Conservation (phyloP, 2,113 vertebrate genomes). For the Proteles cristata region DNA sequence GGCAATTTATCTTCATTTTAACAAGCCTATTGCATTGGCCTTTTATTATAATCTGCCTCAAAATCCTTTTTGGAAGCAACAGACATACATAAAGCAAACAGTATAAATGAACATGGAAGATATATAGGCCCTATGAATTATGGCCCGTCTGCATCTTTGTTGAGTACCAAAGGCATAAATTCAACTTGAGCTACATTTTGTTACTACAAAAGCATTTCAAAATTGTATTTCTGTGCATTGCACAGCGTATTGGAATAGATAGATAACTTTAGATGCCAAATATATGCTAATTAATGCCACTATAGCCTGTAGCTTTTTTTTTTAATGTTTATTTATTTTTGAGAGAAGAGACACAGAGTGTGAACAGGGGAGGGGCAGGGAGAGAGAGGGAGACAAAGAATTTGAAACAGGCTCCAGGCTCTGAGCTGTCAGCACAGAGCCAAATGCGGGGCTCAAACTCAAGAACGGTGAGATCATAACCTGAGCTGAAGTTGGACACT, state of each 20-base stretch:
- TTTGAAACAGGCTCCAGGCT: too few species aligned
- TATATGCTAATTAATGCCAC: constrained; percentile 58
- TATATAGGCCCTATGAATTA: constrained; percentile 56
- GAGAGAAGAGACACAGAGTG: too few species aligned
- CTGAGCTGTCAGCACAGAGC: too few species aligned
- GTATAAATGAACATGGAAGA: constrained; percentile 64
- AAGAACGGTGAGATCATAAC: too few species aligned
- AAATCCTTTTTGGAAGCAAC: constrained; percentile 49
- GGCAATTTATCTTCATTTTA: constrained; percentile 68
- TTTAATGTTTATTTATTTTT: too few species aligned
- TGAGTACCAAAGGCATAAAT: constrained; percentile 64
- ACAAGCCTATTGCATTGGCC: background rate
- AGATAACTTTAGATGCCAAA: constrained; percentile 37
- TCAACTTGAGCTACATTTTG: constrained; percentile 26
- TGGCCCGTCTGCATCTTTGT: constrained; percentile 54
- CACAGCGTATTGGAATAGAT: constrained; percentile 45
- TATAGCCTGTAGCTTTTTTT: background rate
- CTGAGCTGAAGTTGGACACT: too few species aligned
- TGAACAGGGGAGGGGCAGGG: too few species aligned
- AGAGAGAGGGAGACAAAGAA: too few species aligned
- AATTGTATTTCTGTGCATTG: constrained; percentile 38
- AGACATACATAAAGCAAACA: constrained; percentile 65
- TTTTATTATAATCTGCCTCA: constrained; percentile 55
- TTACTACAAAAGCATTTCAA: constrained; percentile 53
- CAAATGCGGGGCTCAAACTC: too few species aligned